Conservation (phyloP, 2,888 invertebrate genomes). For the Apodemia mormo region DNA sequence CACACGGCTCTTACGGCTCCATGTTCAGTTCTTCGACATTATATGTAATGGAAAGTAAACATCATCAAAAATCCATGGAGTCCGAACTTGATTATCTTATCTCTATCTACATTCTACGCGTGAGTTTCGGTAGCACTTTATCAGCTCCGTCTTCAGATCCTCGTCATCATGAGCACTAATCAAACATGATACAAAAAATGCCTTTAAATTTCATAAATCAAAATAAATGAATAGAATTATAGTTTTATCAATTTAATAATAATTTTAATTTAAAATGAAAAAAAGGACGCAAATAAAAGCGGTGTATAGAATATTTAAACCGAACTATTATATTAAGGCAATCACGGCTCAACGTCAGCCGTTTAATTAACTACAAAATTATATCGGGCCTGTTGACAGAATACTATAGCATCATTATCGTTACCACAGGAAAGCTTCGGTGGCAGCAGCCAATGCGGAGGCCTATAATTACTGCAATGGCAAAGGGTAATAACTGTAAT, state of each 20-base stretch:
- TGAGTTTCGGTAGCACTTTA: too few relatives aligned
- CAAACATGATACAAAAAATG: too few relatives aligned
- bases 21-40: too few relatives aligned
- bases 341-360: conserved; percentile 7
- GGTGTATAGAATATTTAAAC: not conserved
- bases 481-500: conserved; percentile 5
- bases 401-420: conserved; percentile 13
- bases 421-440: conserved; percentile 4
- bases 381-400: conserved; percentile 9
- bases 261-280: not conserved
- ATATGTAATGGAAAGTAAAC: too few relatives aligned
- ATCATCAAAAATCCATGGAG: too few relatives aligned
- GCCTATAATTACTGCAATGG: conserved; percentile 10
- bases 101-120: too few relatives aligned
- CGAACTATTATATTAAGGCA: conserved; percentile 9
- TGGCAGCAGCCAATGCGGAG: not conserved
- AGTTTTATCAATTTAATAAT: not conserved
- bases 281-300: not conserved
- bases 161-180: too few relatives aligned
- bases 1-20: too few relatives aligned
- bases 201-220: too few relatives aligned
- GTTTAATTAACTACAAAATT: conserved; percentile 14
- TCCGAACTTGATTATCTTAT: too few relatives aligned
- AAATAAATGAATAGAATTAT: too few relatives aligned
- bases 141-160: too few relatives aligned